Evolutionary conservation across 2,113 vertebrate genomes (phyloP).

Genomic region (Telmatochromis sp.): DNA sequence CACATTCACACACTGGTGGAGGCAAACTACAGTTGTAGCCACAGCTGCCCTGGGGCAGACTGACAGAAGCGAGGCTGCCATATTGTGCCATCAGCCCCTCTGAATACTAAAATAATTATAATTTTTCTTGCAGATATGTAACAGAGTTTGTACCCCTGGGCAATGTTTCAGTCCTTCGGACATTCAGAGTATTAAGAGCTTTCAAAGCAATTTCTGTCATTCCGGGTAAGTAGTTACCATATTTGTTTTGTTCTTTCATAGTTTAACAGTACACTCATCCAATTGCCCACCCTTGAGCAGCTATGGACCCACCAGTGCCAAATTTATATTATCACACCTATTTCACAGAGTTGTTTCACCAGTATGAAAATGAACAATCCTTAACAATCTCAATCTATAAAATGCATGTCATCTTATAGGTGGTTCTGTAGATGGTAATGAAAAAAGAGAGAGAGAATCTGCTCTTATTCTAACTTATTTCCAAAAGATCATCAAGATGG

Average conservation of each 20-base stretch:
- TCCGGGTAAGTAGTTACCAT: slow-evolving; percentile 79
- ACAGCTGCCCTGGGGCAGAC: not conserved
- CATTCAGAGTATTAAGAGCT: slow-evolving; percentile 91
- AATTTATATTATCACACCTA: not conserved
- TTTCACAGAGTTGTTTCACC: not conserved
- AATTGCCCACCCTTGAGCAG: not conserved
- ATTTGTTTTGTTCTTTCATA: not conserved
- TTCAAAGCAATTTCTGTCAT: slow-evolving; percentile 97
- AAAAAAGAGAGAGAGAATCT: not conserved
- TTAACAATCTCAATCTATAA: not conserved
- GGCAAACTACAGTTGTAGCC: too few relatives aligned
- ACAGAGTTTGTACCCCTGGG: slow-evolving; percentile 86
- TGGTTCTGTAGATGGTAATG: not conserved
- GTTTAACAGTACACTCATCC: not conserved
- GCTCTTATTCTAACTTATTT: not conserved
- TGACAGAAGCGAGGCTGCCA: not conserved
- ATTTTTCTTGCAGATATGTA: slow-evolving; percentile 87
- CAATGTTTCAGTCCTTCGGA: slow-evolving; percentile 86
- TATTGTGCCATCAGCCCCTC: not conserved
- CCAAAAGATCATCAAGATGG: not conserved
- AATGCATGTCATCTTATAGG: not conserved
- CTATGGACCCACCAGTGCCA: not conserved
- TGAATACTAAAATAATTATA: slow-evolving; percentile 59
- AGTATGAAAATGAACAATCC: not conserved
- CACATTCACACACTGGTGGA: too few relatives aligned